These are phyloP conservation scores for Cherax quadricarinatus DNA, from an alignment of 1,140 invertebrate species.

Conservation along the genomic window DNA sequence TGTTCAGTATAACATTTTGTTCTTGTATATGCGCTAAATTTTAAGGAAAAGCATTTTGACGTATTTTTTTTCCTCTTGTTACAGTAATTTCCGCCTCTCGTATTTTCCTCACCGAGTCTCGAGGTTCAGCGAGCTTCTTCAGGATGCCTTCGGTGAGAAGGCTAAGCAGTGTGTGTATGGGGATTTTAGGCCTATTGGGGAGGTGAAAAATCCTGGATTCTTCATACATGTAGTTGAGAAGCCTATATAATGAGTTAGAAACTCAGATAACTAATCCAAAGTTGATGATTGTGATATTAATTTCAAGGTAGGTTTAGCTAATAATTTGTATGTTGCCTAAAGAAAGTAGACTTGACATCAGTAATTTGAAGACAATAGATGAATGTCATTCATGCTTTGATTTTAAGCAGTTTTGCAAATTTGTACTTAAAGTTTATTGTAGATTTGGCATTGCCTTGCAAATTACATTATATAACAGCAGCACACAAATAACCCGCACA, in stretches of 20 bases:
- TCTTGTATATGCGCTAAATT: too few species aligned
- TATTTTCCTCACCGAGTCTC: slow-evolving; percentile 89
- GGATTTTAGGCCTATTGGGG: slow-evolving; percentile 86
- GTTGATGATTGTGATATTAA: slow-evolving; percentile 1
- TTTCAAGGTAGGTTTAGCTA: neutral
- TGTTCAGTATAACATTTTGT: too few species aligned
- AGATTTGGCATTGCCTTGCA: too few species aligned
- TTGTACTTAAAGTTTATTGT: too few species aligned
- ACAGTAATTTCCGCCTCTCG: slow-evolving; percentile 84
- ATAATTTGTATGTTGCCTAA: neutral
- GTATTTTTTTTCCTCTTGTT: neutral
- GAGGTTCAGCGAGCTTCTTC: slow-evolving; percentile 84
- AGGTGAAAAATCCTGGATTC: slow-evolving; percentile 84
- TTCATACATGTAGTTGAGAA: slow-evolving; percentile 91
- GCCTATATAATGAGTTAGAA: slow-evolving; percentile 43
- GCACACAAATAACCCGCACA: too few species aligned
- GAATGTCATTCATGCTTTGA: too few species aligned
- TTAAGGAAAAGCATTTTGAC: neutral
- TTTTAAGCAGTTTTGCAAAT: too few species aligned
- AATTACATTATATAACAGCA: too few species aligned
- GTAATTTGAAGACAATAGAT: too few species aligned
- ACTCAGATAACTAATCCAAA: neutral
- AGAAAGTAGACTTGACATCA: too few species aligned
- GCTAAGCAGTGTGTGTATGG: slow-evolving; percentile 85
- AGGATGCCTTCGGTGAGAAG: slow-evolving; percentile 83